phyloP scores from a whole-genome alignment of 2,888 invertebrate species.

The Tribolium freemani region DNA sequence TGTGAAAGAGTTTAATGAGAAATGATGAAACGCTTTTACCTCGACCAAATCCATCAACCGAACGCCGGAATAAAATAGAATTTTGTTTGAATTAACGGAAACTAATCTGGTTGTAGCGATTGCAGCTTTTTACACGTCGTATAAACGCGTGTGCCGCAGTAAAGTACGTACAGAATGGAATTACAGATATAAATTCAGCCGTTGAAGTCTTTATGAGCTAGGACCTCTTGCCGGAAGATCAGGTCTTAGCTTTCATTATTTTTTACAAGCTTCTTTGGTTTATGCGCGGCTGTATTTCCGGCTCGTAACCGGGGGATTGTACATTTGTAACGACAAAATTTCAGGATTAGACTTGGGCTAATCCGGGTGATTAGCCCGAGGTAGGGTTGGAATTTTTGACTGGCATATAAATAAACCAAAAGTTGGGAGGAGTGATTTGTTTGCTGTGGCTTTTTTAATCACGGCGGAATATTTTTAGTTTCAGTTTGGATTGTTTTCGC shows the following conservation, averaged over 20 bases:
- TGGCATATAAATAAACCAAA: neutral
- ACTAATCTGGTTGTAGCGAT: constrained; percentile 12
- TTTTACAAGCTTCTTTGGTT: constrained; percentile 45
- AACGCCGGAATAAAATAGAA: constrained; percentile 6
- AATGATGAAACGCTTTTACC: constrained; percentile 30
- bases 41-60: constrained; percentile 5
- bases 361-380: neutral
- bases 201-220: constrained; percentile 44
- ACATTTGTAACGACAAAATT: neutral
- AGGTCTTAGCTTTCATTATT: constrained; percentile 47
- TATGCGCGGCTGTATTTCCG: constrained; percentile 23
- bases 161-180: constrained; percentile 43
- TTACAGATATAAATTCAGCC: constrained; percentile 46
- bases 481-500: constrained; percentile 15
- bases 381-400: neutral
- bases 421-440: neutral
- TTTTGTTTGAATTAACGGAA: constrained; percentile 14
- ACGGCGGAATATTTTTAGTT: constrained; percentile 10
- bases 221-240: constrained; percentile 42
- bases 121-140: constrained; percentile 12
- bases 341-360: neutral
- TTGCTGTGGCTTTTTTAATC: constrained; percentile 5
- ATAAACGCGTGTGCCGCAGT: constrained; percentile 41
- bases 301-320: neutral
- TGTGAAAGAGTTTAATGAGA: constrained; percentile 40